These are phyloP conservation scores for Drosophila pseudotalamancana DNA, from an alignment of 2,888 invertebrate species.

Conservation along the genomic window DNA sequence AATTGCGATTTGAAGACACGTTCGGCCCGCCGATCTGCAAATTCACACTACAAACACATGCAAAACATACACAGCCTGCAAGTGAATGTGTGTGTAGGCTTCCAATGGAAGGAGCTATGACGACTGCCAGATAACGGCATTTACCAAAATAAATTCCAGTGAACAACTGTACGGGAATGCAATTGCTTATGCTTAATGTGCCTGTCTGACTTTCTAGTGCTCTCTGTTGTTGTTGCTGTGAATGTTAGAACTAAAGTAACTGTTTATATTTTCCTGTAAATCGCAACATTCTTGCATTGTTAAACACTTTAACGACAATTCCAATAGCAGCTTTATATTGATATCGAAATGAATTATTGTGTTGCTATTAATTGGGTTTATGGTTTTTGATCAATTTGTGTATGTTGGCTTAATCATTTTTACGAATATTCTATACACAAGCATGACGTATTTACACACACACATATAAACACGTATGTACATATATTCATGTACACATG, in stretches of 20 bases:
- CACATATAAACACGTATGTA: constrained; percentile 4
- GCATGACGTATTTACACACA: not conserved
- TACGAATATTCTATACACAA: constrained; percentile 1
- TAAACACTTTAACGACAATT: constrained; percentile 4
- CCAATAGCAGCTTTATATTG: not conserved
- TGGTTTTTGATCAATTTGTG: constrained; percentile 1
- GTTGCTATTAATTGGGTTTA: constrained; percentile 3
- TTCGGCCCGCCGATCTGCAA: constrained; percentile 48
- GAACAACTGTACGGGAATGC: not conserved
- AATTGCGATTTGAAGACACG: constrained; percentile 15
- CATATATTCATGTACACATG: not conserved
- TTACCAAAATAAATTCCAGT: constrained; percentile 20
- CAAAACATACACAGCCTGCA: not conserved
- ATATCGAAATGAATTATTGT: constrained; percentile 7
- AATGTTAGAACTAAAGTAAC: constrained; percentile 15
- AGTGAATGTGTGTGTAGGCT: not conserved
- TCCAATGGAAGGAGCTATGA: constrained; percentile 20
- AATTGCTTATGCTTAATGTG: not conserved
- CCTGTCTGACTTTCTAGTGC: not conserved
- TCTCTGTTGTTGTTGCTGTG: not conserved
- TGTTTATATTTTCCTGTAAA: not conserved
- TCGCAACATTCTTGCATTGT: constrained; percentile 11
- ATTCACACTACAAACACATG: not conserved
- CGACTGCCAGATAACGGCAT: constrained; percentile 34
- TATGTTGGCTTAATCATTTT: constrained; percentile 1